Evolutionary conservation across 1,140 invertebrate species (phyloP).

Genomic region (Archivesica marissinica): DNA sequence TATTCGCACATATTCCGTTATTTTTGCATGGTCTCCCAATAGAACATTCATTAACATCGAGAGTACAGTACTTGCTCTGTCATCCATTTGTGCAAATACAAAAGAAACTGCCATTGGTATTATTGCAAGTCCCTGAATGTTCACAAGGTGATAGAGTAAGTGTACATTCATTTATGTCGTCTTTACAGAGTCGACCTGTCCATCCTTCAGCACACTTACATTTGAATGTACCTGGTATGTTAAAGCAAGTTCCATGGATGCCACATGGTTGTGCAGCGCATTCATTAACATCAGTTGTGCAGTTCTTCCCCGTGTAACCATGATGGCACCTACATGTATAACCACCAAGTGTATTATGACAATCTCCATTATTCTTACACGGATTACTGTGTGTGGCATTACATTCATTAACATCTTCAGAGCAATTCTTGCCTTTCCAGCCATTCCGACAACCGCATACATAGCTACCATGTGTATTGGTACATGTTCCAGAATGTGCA

Average conservation of each 20-base stretch:
- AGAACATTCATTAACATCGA: background rate
- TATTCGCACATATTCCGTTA: background rate
- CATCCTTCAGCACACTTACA: conserved; percentile 52
- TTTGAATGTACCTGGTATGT: conserved; percentile 5
- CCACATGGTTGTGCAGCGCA: conserved; percentile 19
- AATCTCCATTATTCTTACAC: conserved; percentile 28
- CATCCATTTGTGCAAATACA: background rate
- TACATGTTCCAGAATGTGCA: conserved; percentile 39
- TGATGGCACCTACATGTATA: conserved; percentile 7
- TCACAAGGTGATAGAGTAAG: background rate
- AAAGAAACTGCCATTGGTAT: background rate
- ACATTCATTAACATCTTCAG: no score
- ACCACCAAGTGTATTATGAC: background rate
- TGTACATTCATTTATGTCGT: conserved; percentile 63
- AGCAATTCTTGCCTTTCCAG: conserved; percentile 43
- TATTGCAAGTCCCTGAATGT: background rate
- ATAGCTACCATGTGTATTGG: conserved; percentile 53
- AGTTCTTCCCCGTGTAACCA: conserved; percentile 14
- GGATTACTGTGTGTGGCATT: background rate
- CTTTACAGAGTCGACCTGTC: conserved; percentile 14
- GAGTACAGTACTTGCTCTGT: background rate
- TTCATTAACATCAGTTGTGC: conserved; percentile 57
- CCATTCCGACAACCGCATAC: conserved; percentile 49
- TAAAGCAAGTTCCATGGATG: conserved; percentile 14
- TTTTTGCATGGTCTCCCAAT: background rate